phyloP scores from a whole-genome alignment of 2,113 vertebrate genomes.

The Columba janthina region DNA sequence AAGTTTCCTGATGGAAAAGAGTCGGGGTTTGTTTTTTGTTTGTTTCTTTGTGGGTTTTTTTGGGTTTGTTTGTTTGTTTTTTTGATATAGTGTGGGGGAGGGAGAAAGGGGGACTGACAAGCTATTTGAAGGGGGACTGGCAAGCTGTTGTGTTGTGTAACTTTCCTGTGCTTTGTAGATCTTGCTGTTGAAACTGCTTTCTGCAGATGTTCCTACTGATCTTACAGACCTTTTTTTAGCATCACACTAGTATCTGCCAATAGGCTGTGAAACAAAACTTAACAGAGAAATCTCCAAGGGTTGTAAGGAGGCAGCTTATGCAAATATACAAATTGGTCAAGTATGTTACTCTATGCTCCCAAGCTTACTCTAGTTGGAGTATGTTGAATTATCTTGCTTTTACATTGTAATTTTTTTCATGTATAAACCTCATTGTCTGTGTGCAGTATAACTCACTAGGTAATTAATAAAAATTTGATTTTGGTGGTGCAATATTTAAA shows the following conservation, averaged over 20 bases:
- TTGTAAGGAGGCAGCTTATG: neutral
- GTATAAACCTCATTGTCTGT: constrained; percentile 14
- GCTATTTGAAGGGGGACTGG: no score
- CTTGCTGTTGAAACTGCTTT: constrained; percentile 1
- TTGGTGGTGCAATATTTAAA: constrained; percentile 56
- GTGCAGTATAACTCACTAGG: neutral
- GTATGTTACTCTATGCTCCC: neutral
- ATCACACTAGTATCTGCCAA: neutral
- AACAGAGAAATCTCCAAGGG: neutral
- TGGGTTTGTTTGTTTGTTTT: neutral
- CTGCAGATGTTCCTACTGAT: neutral
- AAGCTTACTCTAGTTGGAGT: neutral
- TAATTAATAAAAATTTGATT: constrained; percentile 24
- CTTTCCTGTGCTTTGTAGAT: constrained; percentile 53
- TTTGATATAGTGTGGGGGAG: constrained; percentile 41
- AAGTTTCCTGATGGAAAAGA: constrained; percentile 57
- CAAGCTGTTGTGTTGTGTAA: neutral
- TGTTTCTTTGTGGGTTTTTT: no score
- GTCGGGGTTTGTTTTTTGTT: no score
- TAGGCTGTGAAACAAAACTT: neutral
- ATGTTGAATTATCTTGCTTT: constrained; percentile 13
- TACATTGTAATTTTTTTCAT: constrained; percentile 30
- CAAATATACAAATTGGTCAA: neutral
- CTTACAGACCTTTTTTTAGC: neutral
- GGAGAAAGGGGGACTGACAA: neutral